Evolutionary conservation across 2,797 vertebrate genomes (phyloP).

Genomic region (Pseudochaenichthys georgianus): DNA sequence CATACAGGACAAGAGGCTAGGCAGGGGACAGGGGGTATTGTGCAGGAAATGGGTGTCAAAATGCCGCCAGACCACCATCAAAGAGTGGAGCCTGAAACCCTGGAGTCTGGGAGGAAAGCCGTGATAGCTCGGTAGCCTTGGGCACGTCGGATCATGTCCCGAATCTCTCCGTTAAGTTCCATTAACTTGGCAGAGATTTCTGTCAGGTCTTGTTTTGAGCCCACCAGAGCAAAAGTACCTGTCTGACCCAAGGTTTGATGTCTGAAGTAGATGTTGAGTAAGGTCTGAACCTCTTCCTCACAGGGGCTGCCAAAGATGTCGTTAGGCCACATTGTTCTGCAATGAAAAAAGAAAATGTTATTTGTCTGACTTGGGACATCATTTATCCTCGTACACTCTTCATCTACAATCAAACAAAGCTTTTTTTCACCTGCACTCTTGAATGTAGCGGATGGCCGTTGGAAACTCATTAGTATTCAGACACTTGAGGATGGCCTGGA

Average conservation of each 20-base stretch:
- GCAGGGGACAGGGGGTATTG: constrained; percentile 20
- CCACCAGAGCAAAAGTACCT: constrained; percentile 97
- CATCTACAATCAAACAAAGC: background rate
- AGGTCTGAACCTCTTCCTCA: constrained; percentile 95
- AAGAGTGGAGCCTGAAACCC: constrained; percentile 92
- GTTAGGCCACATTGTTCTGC: constrained; percentile 93
- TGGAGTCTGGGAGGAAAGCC: constrained; percentile 94
- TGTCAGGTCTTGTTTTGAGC: constrained; percentile 94
- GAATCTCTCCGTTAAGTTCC: constrained; percentile 95
- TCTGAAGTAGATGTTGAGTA: constrained; percentile 97
- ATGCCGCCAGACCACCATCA: constrained; percentile 82
- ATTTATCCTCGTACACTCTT: background rate
- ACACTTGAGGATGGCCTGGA: constrained; percentile 94
- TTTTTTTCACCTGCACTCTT: constrained; percentile 92
- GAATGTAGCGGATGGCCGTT: constrained; percentile 89
- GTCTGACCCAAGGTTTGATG: constrained; percentile 98
- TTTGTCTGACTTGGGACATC: background rate
- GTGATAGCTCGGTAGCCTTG: constrained; percentile 92
- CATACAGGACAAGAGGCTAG: constrained; percentile 58
- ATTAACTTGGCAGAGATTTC: constrained; percentile 94
- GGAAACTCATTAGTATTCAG: constrained; percentile 90
- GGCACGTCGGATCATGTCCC: constrained; percentile 93
- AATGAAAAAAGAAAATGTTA: constrained; percentile 17
- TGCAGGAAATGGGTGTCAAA: constrained; percentile 53
- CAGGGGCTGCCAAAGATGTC: constrained; percentile 95